Evolutionary conservation across 2,113 vertebrate genomes (phyloP), one percentile per base, ranked within the genome.

Genomic region (Hiodon alosoides): DNA sequence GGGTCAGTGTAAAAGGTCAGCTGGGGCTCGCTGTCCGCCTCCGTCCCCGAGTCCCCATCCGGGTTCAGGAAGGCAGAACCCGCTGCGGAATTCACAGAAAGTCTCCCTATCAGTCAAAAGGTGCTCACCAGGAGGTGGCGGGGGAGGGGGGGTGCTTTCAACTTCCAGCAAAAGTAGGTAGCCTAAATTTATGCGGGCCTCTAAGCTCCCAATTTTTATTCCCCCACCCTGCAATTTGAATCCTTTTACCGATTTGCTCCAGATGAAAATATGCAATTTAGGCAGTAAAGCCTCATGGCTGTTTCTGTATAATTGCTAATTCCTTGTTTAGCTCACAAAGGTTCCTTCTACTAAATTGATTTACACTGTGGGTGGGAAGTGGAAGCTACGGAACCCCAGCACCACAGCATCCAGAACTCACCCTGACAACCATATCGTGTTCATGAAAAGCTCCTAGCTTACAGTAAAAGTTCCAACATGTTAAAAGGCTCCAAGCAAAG

Each of bases 1-100:
- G 97, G 97, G 82, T 99, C 97, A 0, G 97, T 99, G 89, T 99
- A 99, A 89, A 98, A 99, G 79, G 96, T 95, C 86, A 99, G 92
- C 89, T 99, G 97, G 77, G 97, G 96, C 84, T 99, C 97, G 1
- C 94, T 98, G 90, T 99, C 97, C 0, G 93, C 94, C 89, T 98
- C 97, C 0, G 95, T 95, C 68, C 96, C 93, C 0, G 96, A 98
- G 83, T 98, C 97, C 53, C 96, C 96, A 72, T 99, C 96, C 0
- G 97, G 97, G 90, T 97, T 99, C 85, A 98, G 90, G 85, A 99
- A 99, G 0, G 94, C 94, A 46, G 97, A 99, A 87, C 97, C 97
- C 62, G 95, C 96, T 91, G 88, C 84, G 80, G 87, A 79, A 87
- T 85, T 88, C 84, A 90, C 81, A 90, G 77, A 86, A 54, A 77